These are phyloP conservation scores for Erebia aethiops DNA, from an alignment of 2,888 invertebrate species.

Conservation along the genomic window DNA sequence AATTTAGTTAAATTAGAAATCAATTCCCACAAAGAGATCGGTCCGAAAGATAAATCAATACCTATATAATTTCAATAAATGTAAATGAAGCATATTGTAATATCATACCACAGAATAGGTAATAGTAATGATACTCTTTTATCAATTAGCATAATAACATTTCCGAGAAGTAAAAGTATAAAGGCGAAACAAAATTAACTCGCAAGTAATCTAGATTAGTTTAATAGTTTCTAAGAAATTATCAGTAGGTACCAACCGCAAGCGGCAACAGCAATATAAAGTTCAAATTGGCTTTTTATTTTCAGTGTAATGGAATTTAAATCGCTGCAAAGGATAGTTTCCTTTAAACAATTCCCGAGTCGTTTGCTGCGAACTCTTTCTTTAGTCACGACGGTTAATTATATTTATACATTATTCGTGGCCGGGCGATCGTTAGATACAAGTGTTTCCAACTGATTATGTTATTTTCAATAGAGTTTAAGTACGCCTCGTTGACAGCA, in stretches of 20 bases:
- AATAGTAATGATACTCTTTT: not conserved
- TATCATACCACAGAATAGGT: not conserved
- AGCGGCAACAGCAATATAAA: conserved; percentile 51
- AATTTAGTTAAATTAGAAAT: conserved; percentile 20
- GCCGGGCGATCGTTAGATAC: conserved; percentile 46
- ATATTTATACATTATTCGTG: conserved; percentile 62
- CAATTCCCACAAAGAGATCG: conserved; percentile 1
- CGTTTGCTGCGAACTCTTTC: conserved; percentile 63
- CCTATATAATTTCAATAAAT: conserved; percentile 12
- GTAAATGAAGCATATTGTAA: conserved; percentile 23
- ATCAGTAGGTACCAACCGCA: conserved; percentile 36
- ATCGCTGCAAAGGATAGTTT: conserved; percentile 68
- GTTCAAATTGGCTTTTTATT: conserved; percentile 70
- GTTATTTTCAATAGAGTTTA: conserved; percentile 28
- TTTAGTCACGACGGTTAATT: conserved; percentile 71
- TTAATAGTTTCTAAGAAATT: conserved; percentile 41
- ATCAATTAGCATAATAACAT: conserved; percentile 21
- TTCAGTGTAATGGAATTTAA: conserved; percentile 73
- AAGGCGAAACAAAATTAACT: conserved; percentile 38
- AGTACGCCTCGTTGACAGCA: not conserved
- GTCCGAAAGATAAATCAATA: conserved; percentile 5
- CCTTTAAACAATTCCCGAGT: conserved; percentile 66
- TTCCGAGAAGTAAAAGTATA: conserved; percentile 32
- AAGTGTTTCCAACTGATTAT: conserved; percentile 41
- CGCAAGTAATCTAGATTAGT: conserved; percentile 40